Percentiles rank a stretch among this genome's conserved stretches.
phyloP scores from a whole-genome alignment of 2,113 vertebrate species.

The Petroica traversi region DNA sequence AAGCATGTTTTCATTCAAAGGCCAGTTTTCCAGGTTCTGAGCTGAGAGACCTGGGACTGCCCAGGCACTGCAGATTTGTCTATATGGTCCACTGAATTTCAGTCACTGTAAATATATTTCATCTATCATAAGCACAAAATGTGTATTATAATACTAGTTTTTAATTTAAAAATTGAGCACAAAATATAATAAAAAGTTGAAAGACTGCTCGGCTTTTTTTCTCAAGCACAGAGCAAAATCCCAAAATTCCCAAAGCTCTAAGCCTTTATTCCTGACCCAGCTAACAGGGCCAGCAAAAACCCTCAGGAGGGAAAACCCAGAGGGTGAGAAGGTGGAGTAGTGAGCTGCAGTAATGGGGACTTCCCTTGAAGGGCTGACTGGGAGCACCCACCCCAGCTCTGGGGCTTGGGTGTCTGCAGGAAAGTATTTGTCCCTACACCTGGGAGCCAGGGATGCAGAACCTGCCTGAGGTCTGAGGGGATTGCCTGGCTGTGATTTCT shows the following conservation, averaged over 20 bases:
- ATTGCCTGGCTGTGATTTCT: not conserved
- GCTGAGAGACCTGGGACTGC: not conserved
- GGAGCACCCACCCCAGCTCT: not conserved
- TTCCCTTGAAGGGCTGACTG: not conserved
- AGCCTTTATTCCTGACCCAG: not conserved
- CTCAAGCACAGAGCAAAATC: not conserved
- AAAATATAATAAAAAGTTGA: not conserved
- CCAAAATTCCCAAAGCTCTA: not conserved
- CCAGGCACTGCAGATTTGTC: not conserved
- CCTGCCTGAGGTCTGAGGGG: fast-evolving
- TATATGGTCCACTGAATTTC: not conserved
- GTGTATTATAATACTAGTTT: not conserved
- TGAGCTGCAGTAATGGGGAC: not conserved
- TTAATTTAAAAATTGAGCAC: not conserved
- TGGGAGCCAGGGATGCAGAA: not conserved
- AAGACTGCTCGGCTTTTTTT: not conserved
- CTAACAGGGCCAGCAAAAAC: not conserved
- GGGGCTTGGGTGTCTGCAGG: not conserved
- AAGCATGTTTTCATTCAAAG: not conserved
- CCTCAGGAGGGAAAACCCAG: not conserved
- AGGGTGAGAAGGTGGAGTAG: not conserved
- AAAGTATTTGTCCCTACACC: not conserved
- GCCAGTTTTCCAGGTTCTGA: not conserved
- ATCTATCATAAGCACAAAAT: not conserved
- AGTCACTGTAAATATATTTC: not conserved